Base-by-base conservation (phyloP, 2,888 invertebrate genomes). In the Eilema sororculum region DNA sequence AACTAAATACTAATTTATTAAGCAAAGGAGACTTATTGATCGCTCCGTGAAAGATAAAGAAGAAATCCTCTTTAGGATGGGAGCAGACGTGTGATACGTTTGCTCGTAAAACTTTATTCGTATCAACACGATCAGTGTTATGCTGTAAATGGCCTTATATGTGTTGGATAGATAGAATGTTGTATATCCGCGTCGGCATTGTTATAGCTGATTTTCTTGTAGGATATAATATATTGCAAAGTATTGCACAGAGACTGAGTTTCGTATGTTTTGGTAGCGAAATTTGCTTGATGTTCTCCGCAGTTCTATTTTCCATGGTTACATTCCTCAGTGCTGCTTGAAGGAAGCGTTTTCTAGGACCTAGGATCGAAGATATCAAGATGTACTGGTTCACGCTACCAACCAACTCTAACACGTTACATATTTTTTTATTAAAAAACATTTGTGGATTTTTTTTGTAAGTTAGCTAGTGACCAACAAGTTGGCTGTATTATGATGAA, bases 71-170 rank as follows among this genome's bases (percentile, higher is more conserved):
- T 28, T 72, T 69, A 69, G 59, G 65, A 63, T 60, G 24, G 25
- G 46, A 63, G 73, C 78, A 74, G 66, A 74, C 70, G 59, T 67
- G 30, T 70, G 68, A 68, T 76, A 79, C 64, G 41, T 28, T 58
- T 25, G 33, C 60, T 82, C 78, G 69, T 80, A 79, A 79, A 75
- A 73, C 72, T 77, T 79, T 77, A 82, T 73, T 67, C 73, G 67
- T 82, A 73, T 74, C 61, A 65, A 75, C 64, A 65, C 67, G 72
- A 82, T 75, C 74, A 74, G 68, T 72, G 65, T 82, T 75, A 80
- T 74, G 56, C 57, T 75, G 70, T 62, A 64, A 77, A 74, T 67
- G 59, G 46, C 65, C 64, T 66, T 76, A 72, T 72, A 67, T 73
- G 66, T 67, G 61, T 64, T 58, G 56, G 65, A 59, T 68, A 68